These are phyloP conservation scores for Bombus superbus DNA, from an alignment of 1,140 invertebrate species.

Conservation along the genomic window DNA sequence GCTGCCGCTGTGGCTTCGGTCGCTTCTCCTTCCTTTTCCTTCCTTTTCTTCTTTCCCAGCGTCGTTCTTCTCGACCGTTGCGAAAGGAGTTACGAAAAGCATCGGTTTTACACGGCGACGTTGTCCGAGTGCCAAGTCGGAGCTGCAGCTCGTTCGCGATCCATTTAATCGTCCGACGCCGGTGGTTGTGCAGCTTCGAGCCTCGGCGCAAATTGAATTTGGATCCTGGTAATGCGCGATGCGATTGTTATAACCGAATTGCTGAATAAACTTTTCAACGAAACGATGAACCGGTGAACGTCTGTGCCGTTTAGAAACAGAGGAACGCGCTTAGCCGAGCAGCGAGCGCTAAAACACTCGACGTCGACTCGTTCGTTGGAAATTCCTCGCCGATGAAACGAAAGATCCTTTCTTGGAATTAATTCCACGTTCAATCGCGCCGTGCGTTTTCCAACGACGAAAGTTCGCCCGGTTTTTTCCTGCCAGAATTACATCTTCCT, in stretches of 20 bases:
- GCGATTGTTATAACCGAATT: constrained; percentile 42
- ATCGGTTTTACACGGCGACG: constrained; percentile 7
- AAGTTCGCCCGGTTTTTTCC: no score
- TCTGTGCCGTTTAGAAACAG: neutral
- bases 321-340: no score
- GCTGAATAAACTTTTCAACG: constrained; percentile 33
- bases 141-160: no score
- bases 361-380: neutral
- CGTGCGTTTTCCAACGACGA: no score
- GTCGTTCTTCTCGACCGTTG: neutral
- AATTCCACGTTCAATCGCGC: no score
- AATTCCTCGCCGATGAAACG: neutral
- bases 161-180: constrained; percentile 22
- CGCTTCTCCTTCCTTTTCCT: no score
- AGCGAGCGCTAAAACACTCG: no score
- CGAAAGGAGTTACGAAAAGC: constrained; percentile 14
- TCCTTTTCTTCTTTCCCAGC: neutral
- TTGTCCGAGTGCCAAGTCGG: neutral
- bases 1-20: no score
- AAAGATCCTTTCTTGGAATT: no score
- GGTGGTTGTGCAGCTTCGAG: neutral
- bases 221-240: constrained; percentile 12
- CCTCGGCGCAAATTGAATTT: constrained; percentile 44
- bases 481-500: no score
- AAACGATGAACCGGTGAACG: neutral